Evolutionary conservation across 2,113 vertebrate genomes (phyloP).

Genomic region (Oriolus oriolus): DNA sequence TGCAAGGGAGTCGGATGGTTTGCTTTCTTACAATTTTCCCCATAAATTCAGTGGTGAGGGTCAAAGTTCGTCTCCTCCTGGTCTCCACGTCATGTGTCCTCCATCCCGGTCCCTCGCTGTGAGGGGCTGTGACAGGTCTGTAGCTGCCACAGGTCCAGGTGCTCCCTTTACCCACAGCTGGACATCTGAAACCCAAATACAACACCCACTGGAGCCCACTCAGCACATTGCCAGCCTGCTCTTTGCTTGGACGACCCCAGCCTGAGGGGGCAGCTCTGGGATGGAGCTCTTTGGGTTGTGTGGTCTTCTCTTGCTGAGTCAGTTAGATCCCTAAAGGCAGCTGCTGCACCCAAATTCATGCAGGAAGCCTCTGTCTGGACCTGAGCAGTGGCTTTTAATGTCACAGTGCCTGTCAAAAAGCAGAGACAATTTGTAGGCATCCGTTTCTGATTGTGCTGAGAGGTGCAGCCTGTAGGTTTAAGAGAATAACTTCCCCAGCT

Average conservation of each 20-base stretch:
- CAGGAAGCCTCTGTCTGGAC: not conserved
- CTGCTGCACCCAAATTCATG: not conserved
- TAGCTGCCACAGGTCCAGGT: rapidly evolving
- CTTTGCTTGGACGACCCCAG: not conserved
- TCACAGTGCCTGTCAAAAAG: not conserved
- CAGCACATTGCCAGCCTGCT: not conserved
- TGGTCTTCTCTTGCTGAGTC: not conserved
- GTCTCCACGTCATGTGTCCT: not conserved
- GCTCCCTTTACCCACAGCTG: not conserved
- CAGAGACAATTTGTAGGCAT: not conserved
- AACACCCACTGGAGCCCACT: no score
- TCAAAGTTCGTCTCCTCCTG: not conserved
- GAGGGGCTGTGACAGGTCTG: not conserved
- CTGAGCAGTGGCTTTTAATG: not conserved
- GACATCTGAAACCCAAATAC: not conserved
- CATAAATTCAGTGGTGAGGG: not conserved
- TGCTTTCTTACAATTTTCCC: not conserved
- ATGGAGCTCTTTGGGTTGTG: not conserved
- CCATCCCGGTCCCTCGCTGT: rapidly evolving
- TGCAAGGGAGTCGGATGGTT: not conserved
- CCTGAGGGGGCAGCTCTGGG: not conserved
- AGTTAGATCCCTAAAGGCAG: not conserved
- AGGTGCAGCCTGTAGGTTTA: not conserved
- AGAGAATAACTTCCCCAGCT: not conserved
- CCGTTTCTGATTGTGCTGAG: not conserved